Percentiles rank a stretch among this genome's conserved stretches.
phyloP scores from a whole-genome alignment of 2,888 invertebrate species.

The Adineta ricciae region DNA sequence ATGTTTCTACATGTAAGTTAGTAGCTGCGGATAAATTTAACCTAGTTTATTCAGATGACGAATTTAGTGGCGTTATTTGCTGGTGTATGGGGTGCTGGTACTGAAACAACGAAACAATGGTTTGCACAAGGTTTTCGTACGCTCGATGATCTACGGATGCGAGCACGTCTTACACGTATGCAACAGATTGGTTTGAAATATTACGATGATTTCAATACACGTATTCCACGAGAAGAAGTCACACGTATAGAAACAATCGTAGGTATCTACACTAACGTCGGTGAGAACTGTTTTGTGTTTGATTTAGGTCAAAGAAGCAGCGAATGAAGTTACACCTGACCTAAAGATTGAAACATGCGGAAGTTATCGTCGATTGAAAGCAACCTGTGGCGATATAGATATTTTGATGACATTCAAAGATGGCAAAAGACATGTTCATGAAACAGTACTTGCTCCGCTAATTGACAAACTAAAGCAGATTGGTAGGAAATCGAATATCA shows the following conservation, averaged over 20 bases:
- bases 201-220: conserved; percentile 51
- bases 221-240: conserved; percentile 53
- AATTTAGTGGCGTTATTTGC: neutral
- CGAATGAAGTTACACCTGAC: conserved; percentile 39
- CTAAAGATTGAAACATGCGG: conserved; percentile 51
- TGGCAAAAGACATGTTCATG: conserved; percentile 36
- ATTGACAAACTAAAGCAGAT: neutral
- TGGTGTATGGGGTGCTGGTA: conserved; percentile 5
- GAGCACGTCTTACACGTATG: conserved; percentile 45
- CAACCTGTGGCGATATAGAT: conserved; percentile 53
- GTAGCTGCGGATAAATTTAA: neutral
- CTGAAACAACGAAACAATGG: conserved; percentile 3
- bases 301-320: conserved; percentile 32
- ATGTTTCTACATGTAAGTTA: conserved; percentile 38
- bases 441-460: neutral
- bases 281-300: neutral
- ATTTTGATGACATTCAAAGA: conserved; percentile 51
- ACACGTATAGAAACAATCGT: conserved; percentile 45
- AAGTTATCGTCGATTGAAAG: conserved; percentile 52
- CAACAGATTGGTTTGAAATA: conserved; percentile 52
- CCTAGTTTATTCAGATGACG: neutral
- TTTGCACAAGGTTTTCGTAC: conserved; percentile 47
- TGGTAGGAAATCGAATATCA: neutral
- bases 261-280: too few relatives aligned
- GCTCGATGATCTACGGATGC: conserved; percentile 46